Conservation (phyloP, 2,113 vertebrate genomes). For the Trachemys scripta region DNA sequence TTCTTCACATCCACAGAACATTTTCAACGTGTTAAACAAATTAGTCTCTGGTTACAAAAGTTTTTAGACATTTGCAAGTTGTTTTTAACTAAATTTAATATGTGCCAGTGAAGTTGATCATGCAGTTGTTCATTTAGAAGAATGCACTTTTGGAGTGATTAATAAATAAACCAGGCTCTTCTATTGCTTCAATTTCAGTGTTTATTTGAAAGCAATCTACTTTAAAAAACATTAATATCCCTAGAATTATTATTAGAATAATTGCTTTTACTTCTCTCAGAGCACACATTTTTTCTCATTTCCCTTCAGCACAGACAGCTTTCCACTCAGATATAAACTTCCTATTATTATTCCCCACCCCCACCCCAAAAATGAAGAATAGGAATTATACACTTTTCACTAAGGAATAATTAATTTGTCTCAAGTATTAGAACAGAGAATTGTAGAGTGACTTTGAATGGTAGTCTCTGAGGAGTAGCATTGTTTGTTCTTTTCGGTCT, state of each 20-base stretch:
- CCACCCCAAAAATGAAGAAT: conserved; percentile 86
- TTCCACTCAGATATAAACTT: conserved; percentile 90
- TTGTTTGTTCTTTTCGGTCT: conserved; percentile 95
- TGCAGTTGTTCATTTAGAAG: conserved; percentile 82
- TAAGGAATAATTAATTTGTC: conserved; percentile 99
- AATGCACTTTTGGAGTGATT: conserved; percentile 82
- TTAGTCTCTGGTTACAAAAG: conserved; percentile 88
- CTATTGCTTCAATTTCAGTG: conserved; percentile 81
- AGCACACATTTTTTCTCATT: conserved; percentile 90
- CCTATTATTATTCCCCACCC: conserved; percentile 88
- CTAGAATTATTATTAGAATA: conserved; percentile 94
- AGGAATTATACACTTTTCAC: conserved; percentile 94
- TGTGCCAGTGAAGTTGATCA: conserved; percentile 78
- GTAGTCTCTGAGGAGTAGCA: conserved; percentile 94
- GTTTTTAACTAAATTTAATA: conserved; percentile 85
- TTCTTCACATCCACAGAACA: conserved; percentile 83
- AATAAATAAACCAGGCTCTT: conserved; percentile 84
- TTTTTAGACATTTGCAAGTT: conserved; percentile 86
- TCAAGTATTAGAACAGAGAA: conserved; percentile 98
- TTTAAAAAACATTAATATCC: conserved; percentile 93
- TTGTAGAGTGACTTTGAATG: conserved; percentile 96
- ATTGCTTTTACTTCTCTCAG: conserved; percentile 91
- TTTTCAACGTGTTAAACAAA: conserved; percentile 87
- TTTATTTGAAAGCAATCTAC: conserved; percentile 93
- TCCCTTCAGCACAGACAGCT: conserved; percentile 91